Evolutionary conservation across 2,888 invertebrate species (phyloP).

Genomic region (Entomobrya multifasciata): DNA sequence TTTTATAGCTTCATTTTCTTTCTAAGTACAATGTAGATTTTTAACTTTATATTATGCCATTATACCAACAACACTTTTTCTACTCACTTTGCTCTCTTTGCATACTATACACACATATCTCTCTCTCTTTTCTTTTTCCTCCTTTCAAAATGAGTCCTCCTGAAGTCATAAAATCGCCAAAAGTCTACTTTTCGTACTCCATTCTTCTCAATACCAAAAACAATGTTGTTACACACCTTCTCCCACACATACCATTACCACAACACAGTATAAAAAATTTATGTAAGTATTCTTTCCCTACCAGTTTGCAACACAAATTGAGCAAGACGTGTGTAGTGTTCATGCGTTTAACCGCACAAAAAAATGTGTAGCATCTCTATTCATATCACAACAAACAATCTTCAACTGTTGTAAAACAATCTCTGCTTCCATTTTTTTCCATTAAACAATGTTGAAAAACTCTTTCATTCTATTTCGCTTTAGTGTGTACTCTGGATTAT

Average conservation of each 20-base stretch:
- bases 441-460: background rate
- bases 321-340: background rate
- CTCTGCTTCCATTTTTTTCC: background rate
- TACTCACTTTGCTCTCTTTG: background rate
- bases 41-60: background rate
- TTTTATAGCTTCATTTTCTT: conserved; percentile 62
- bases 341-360: background rate
- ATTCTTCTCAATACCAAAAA: background rate
- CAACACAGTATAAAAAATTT: conserved; percentile 34
- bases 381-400: conserved; percentile 20
- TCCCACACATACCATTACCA: conserved; percentile 5
- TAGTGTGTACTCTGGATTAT: conserved; percentile 47
- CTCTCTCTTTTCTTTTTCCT: conserved; percentile 10
- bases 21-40: background rate
- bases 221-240: conserved; percentile 7
- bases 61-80: conserved; percentile 16
- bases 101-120: background rate
- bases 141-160: conserved; percentile 51
- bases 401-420: background rate
- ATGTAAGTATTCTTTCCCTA: conserved; percentile 12
- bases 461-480: background rate
- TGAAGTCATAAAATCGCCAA: conserved; percentile 41
- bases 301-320: conserved; percentile 30
- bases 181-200: conserved; percentile 5
- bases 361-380: conserved; percentile 23